These are phyloP conservation scores for Mergus octosetaceus DNA, from an alignment of 2,797 vertebrate species.

Conservation along the genomic window DNA sequence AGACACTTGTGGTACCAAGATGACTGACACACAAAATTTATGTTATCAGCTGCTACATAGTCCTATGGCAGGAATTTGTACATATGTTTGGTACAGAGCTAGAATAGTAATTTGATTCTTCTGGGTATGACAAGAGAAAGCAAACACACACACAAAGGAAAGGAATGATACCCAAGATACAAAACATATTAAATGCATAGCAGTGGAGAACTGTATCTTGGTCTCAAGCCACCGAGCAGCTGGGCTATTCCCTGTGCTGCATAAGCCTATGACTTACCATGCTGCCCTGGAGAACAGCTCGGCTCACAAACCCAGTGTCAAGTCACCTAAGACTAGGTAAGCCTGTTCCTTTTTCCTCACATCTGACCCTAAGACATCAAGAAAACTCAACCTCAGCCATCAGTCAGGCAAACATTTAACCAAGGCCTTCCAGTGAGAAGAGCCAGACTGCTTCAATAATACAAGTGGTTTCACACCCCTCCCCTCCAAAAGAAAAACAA, in stretches of 20 bases:
- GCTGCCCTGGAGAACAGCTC: background rate
- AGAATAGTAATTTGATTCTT: background rate
- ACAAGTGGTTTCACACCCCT: background rate
- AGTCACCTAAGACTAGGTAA: background rate
- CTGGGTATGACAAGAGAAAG: background rate
- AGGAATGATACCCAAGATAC: background rate
- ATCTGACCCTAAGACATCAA: background rate
- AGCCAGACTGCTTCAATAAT: background rate
- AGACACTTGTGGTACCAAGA: background rate
- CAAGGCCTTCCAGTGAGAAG: background rate
- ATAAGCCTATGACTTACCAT: background rate
- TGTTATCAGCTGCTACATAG: background rate
- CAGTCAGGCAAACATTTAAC: background rate
- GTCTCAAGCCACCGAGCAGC: background rate
- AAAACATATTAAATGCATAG: background rate
- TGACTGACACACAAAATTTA: background rate
- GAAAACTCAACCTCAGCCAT: background rate
- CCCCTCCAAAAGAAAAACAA: background rate
- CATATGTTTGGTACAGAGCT: accelerated
- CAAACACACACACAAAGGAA: background rate
- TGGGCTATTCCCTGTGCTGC: background rate
- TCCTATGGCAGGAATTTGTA: background rate
- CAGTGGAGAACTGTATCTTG: background rate
- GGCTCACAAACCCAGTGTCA: background rate
- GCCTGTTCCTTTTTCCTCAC: background rate